phyloP scores from a whole-genome alignment of 2,888 invertebrate genomes.

The Xestia sexstrigata region DNA sequence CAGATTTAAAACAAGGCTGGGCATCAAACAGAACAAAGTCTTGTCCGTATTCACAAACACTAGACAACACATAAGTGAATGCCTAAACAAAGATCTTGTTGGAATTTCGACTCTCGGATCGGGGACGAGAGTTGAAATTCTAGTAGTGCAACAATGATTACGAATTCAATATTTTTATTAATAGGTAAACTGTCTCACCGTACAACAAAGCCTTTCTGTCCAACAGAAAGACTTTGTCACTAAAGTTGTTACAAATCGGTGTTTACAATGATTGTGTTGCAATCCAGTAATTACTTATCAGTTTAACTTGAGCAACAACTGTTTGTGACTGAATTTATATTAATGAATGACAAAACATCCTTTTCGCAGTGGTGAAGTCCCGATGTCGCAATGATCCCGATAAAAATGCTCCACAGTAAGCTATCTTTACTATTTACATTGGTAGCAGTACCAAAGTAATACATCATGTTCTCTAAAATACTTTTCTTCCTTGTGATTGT shows the following conservation, averaged over 20 bases:
- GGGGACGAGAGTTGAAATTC: too few species aligned
- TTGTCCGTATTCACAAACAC: too few species aligned
- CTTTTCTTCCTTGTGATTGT: constrained; percentile 42
- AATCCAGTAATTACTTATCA: constrained; percentile 43
- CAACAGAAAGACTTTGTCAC: background rate
- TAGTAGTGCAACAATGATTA: too few species aligned
- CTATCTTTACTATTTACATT: constrained; percentile 14
- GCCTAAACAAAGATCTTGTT: too few species aligned
- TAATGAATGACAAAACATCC: constrained; percentile 19
- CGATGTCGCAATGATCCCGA: constrained; percentile 30
- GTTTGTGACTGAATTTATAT: background rate
- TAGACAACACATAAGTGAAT: too few species aligned
- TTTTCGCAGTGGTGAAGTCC: constrained; percentile 53
- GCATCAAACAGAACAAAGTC: too few species aligned
- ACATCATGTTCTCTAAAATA: constrained; percentile 50
- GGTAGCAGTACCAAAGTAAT: background rate
- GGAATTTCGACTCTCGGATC: too few species aligned
- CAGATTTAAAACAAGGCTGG: too few species aligned
- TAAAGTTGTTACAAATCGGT: constrained; percentile 5
- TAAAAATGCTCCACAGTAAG: constrained; percentile 34
- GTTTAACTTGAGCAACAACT: constrained; percentile 3
- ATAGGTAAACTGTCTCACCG: too few species aligned
- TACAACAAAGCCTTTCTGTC: background rate
- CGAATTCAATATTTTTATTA: too few species aligned
- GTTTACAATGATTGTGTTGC: constrained; percentile 10